These are phyloP conservation scores for Athalia circularis DNA, from an alignment of 2,888 invertebrate species.

Conservation along the genomic window DNA sequence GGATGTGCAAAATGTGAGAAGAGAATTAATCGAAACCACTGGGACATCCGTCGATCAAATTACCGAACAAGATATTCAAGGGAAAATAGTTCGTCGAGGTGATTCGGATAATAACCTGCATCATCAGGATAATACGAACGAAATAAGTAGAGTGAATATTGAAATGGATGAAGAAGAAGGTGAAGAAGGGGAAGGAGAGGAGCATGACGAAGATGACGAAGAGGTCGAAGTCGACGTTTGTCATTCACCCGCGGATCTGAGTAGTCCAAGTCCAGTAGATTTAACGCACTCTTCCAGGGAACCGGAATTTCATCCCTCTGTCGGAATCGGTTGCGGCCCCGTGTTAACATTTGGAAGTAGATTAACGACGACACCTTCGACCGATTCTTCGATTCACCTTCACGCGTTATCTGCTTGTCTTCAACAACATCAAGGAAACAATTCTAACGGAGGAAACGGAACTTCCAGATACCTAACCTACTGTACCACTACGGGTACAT, in stretches of 20 bases:
- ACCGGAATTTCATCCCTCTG: slow-evolving; percentile 33
- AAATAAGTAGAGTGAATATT: slow-evolving; percentile 50
- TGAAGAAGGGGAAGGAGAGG: slow-evolving; percentile 56
- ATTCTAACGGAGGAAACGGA: slow-evolving; percentile 20
- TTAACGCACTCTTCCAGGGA: slow-evolving; percentile 69
- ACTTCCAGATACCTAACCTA: slow-evolving; percentile 22
- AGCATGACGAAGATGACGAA: slow-evolving; percentile 61
- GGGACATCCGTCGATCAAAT: slow-evolving; percentile 19
- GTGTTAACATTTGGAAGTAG: slow-evolving; percentile 53
- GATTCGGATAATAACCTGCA: too few relatives aligned
- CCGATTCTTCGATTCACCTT: slow-evolving; percentile 60
- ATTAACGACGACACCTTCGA: slow-evolving; percentile 49
- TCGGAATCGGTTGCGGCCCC: slow-evolving; percentile 51
- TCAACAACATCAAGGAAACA: slow-evolving; percentile 47
- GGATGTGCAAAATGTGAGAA: neutral
- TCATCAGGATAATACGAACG: slow-evolving; percentile 51
- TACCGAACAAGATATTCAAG: slow-evolving; percentile 52
- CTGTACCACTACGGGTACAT: slow-evolving; percentile 7
- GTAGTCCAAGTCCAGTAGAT: slow-evolving; percentile 73
- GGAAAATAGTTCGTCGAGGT: slow-evolving; percentile 54
- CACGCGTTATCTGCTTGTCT: slow-evolving; percentile 63
- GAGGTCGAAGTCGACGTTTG: slow-evolving; percentile 69
- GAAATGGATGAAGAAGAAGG: slow-evolving; percentile 44
- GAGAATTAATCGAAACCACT: neutral
- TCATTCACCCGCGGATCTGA: slow-evolving; percentile 64